phyloP scores from a whole-genome alignment of 2,113 vertebrate species.

The Dicaeum eximium region DNA sequence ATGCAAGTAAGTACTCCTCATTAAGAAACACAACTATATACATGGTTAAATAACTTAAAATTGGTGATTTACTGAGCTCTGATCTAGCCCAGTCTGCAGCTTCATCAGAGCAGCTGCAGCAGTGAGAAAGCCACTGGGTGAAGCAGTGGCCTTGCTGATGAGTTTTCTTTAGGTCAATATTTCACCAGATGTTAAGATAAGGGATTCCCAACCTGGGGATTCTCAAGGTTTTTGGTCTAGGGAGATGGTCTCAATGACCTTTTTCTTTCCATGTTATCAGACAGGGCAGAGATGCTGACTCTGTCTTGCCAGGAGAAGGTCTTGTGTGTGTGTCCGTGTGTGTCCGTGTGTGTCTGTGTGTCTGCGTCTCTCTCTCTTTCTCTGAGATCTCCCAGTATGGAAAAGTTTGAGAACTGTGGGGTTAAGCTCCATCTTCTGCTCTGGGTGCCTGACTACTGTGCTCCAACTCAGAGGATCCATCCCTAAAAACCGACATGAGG shows the following conservation, averaged over 20 bases:
- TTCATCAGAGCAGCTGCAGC: neutral
- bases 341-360: neutral
- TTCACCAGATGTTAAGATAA: neutral
- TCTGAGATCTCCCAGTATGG: conserved; percentile 48
- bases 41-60: conserved; percentile 32
- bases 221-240: neutral
- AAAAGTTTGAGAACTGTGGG: conserved; percentile 54
- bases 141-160: neutral
- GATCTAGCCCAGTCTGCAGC: neutral
- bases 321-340: neutral
- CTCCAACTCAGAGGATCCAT: conserved; percentile 46
- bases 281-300: neutral
- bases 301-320: conserved; percentile 23
- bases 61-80: neutral
- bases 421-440: conserved; percentile 52
- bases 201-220: neutral
- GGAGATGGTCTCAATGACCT: conserved; percentile 38
- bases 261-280: conserved; percentile 59
- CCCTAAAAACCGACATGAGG: neutral
- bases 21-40: neutral
- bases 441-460: conserved; percentile 44
- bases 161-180: neutral
- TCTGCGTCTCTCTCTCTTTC: conserved; percentile 44
- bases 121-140: neutral
- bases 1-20: conserved; percentile 71